phyloP scores from a whole-genome alignment of 1,140 invertebrate genomes.

The Eciton burchellii region DNA sequence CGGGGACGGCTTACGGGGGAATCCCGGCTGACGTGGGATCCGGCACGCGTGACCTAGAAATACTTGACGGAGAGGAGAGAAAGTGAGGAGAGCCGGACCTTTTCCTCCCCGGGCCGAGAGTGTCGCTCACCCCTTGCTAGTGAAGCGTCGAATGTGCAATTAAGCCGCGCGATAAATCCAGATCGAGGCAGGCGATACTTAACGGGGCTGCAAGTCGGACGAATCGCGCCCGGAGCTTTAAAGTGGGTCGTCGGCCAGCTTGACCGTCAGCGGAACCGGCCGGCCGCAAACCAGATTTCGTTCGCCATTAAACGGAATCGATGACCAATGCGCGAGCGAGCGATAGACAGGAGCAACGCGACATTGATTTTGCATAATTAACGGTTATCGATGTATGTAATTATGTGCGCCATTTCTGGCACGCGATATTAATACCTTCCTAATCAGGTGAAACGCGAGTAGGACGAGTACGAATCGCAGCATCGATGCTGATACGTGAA shows the following conservation, averaged over 20 bases:
- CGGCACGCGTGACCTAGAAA: conserved; percentile 68
- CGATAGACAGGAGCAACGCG: background rate
- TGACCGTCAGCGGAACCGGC: conserved; percentile 15
- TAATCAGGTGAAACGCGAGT: background rate
- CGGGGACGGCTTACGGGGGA: conserved; percentile 28
- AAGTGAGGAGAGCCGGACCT: conserved; percentile 48
- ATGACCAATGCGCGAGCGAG: conserved; percentile 13
- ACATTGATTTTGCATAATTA: conserved; percentile 30
- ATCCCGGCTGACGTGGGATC: conserved; percentile 45
- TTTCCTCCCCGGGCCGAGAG: conserved; percentile 30
- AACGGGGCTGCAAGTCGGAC: conserved; percentile 63
- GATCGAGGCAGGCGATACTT: conserved; percentile 70
- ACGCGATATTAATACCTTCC: background rate
- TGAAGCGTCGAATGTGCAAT: conserved; percentile 68
- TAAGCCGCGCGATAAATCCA: conserved; percentile 72
- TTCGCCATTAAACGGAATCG: conserved; percentile 35
- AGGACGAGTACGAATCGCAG: no score
- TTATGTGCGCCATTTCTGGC: conserved; percentile 14
- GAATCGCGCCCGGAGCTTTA: conserved; percentile 42
- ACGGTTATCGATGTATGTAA: conserved; percentile 23
- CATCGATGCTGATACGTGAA: no score
- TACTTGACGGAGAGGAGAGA: conserved; percentile 58
- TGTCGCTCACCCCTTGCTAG: conserved; percentile 31
- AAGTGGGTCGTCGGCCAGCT: conserved; percentile 50
- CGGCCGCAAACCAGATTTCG: background rate